Conservation (phyloP, 1,140 invertebrate genomes). For the Pseudoatta argentina region DNA sequence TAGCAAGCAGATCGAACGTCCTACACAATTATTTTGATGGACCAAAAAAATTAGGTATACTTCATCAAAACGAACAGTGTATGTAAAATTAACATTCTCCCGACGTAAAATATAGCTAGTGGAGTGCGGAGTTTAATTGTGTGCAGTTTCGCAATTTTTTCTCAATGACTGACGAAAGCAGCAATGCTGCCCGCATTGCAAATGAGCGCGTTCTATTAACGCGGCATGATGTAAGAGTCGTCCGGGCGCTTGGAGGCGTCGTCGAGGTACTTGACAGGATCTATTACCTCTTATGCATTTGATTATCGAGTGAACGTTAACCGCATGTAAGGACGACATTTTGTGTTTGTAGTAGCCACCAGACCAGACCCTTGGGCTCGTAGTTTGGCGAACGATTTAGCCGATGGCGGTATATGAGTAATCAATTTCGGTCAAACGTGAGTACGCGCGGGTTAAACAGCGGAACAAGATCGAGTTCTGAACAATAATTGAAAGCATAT, state of each 20-base stretch:
- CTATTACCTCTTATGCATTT: constrained; percentile 46
- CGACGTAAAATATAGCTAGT: background rate
- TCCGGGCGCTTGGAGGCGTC: constrained; percentile 21
- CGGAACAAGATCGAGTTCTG: background rate
- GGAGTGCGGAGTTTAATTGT: background rate
- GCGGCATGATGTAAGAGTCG: constrained; percentile 44
- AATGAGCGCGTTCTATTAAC: constrained; percentile 53
- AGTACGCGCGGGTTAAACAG: background rate
- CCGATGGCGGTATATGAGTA: background rate
- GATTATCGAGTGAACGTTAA: constrained; percentile 48
- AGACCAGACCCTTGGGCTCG: constrained; percentile 4
- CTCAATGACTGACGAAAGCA: constrained; percentile 27
- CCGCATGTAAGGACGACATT: constrained; percentile 45
- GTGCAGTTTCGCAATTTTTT: constrained; percentile 4
- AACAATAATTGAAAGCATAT: background rate
- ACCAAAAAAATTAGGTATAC: no score
- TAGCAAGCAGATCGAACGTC: no score
- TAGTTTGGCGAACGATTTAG: constrained; percentile 24
- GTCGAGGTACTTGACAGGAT: constrained; percentile 34
- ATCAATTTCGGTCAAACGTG: constrained; percentile 40
- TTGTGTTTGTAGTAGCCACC: constrained; percentile 12
- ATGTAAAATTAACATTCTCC: background rate
- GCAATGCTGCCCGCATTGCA: background rate
- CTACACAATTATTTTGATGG: no score
- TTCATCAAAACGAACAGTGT: no score